Evolutionary conservation across 2,797 vertebrate species (phyloP), one percentile per base, ranked within the genome.

Genomic region (Helicolenus hilgendorfi): DNA sequence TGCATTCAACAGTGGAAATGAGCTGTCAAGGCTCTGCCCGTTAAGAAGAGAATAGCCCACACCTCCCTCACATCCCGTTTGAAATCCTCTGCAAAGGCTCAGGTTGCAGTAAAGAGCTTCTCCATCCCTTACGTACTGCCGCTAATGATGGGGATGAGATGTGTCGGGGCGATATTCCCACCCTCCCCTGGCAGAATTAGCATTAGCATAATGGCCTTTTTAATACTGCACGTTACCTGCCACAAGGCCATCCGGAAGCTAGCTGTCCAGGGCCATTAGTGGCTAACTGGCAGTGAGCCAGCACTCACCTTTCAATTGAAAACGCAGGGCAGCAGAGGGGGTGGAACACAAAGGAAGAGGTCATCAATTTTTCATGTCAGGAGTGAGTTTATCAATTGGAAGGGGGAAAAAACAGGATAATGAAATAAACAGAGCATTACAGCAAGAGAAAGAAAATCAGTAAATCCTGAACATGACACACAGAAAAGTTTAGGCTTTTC

Each of bases 121-220:
- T 89, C 73, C 83, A 68, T 92, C 70, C 76, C 70, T 76, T 29
- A 55, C 24, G 67, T 64, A 77, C 87, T 31, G 72, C 94, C 33
- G 65, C 91, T 91, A 94, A 95, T 94, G 92, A 96, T 81, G 83
- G 85, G 88, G 79, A 93, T 90, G 83, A 92, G 83, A 90, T 92
- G 93, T 87, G 88, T 95, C 68, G 56, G 79, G 70, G 71, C 22
- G 70, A 78, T 88, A 81, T 79, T 82, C 63, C 88, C 81, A 70
- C 83, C 89, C 85, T 92, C 81, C 85, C 91, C 60, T 13, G 6
- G 78, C 92, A 82, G 91, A 96, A 95, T 96, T 92, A 94, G 76
- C 92, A 96, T 96, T 95, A 95, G 92, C 95, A 96, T 97, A 96
- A 97, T 96, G 92, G 92, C 83, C 87, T 95, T 96, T 95, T 96